Evolutionary conservation across 2,113 vertebrate genomes (phyloP).

Genomic region (Daboia siamensis): DNA sequence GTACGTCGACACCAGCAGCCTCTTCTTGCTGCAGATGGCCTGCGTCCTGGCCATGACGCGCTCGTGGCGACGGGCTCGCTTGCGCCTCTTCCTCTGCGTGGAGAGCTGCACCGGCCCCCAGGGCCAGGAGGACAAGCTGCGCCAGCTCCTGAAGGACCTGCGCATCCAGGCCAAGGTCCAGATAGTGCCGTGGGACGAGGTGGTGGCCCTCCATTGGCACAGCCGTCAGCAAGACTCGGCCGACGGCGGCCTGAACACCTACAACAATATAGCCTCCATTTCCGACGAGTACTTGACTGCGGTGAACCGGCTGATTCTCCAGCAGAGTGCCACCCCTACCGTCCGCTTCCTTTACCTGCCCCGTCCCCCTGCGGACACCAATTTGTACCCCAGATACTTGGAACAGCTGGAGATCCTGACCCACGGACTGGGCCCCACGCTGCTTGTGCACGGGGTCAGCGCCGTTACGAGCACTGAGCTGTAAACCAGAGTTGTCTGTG

Average conservation of each 20-base stretch:
- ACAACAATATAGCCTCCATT: slow-evolving; percentile 74
- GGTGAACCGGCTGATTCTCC: slow-evolving; percentile 80
- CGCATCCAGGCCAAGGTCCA: slow-evolving; percentile 82
- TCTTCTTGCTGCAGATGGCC: slow-evolving; percentile 89
- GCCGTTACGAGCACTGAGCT: slow-evolving; percentile 89
- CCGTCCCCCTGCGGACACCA: slow-evolving; percentile 81
- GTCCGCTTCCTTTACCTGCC: slow-evolving; percentile 89
- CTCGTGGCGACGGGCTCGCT: slow-evolving; percentile 77
- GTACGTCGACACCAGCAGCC: slow-evolving; percentile 87
- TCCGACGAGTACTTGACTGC: slow-evolving; percentile 81
- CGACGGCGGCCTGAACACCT: slow-evolving; percentile 75
- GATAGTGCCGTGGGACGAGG: slow-evolving; percentile 81
- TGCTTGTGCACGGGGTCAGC: slow-evolving; percentile 87
- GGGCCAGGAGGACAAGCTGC: slow-evolving; percentile 80
- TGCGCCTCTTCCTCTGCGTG: slow-evolving; percentile 88
- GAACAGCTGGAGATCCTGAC: slow-evolving; percentile 85
- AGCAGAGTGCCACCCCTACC: slow-evolving; percentile 68
- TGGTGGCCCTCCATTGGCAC: slow-evolving; percentile 87
- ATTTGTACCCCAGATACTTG: slow-evolving; percentile 78
- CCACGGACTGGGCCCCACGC: slow-evolving; percentile 81
- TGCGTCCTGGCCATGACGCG: slow-evolving; percentile 88
- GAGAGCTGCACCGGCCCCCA: slow-evolving; percentile 77
- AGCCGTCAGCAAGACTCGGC: slow-evolving; percentile 36
- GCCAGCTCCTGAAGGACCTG: slow-evolving; percentile 82
- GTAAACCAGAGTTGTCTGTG: slow-evolving; percentile 45